These are phyloP conservation scores for Lasiurus borealis DNA, from an alignment of 2,113 vertebrate species.

Conservation along the genomic window DNA sequence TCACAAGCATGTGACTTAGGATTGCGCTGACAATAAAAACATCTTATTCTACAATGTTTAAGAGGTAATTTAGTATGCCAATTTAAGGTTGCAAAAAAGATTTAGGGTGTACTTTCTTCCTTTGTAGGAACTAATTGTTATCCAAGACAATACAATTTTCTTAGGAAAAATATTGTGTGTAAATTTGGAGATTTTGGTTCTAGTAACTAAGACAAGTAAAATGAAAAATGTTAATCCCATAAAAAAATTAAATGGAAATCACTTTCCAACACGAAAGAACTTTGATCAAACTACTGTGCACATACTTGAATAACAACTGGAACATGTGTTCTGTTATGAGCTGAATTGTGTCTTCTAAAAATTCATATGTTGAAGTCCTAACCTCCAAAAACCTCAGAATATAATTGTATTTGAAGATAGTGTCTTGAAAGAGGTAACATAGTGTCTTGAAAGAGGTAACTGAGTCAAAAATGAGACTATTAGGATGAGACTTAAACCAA, in stretches of 20 bases:
- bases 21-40: background rate
- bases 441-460: background rate
- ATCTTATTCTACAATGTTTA: constrained; percentile 37
- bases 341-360: background rate
- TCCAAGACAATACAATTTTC: background rate
- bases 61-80: background rate
- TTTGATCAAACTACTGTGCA: constrained; percentile 50
- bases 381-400: background rate
- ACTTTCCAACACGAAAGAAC: background rate
- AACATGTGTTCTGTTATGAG: background rate
- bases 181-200: background rate
- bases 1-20: constrained; percentile 16
- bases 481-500: background rate
- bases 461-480: constrained; percentile 24
- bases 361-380: background rate
- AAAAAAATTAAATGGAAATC: constrained; percentile 27
- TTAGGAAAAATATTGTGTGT: background rate
- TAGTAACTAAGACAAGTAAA: background rate
- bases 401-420: background rate
- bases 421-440: too few species aligned
- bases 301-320: constrained; percentile 21
- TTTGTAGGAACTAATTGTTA: constrained; percentile 18
- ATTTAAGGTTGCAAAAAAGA: background rate
- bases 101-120: background rate
- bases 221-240: background rate